These are phyloP conservation scores for Percopsis transmontana DNA, from an alignment of 2,113 vertebrate species.

Conservation along the genomic window DNA sequence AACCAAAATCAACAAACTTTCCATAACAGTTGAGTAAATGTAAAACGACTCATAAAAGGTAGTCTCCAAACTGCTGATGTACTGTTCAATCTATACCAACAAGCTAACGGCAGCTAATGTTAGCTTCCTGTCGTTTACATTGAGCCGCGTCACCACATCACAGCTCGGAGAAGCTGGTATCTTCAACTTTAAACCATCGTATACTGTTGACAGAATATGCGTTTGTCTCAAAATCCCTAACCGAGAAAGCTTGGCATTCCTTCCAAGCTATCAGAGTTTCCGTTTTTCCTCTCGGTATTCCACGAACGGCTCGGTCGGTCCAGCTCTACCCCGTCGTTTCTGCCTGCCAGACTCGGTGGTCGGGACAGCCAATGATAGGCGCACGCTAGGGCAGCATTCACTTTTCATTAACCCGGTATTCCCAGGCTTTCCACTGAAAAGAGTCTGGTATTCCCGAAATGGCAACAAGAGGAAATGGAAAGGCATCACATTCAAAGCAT, in stretches of 20 bases:
- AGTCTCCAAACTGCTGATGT: conserved; percentile 9
- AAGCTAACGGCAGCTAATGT: conserved; percentile 50
- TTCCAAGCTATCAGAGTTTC: conserved; percentile 11
- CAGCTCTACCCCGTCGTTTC: conserved; percentile 52
- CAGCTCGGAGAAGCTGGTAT: conserved; percentile 8
- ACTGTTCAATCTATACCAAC: conserved; percentile 34
- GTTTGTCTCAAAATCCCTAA: conserved; percentile 16
- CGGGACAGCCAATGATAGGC: conserved; percentile 59
- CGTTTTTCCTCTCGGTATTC: conserved; percentile 3
- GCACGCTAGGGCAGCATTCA: conserved; percentile 16
- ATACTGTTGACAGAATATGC: conserved; percentile 4
- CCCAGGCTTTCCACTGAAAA: no score
- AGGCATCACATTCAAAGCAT: no score
- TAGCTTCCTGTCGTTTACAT: conserved; percentile 56
- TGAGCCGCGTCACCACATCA: conserved; percentile 74
- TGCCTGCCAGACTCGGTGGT: conserved; percentile 66
- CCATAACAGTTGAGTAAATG: conserved; percentile 1
- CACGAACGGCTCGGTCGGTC: conserved; percentile 13
- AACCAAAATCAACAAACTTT: not conserved
- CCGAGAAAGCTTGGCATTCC: conserved; percentile 7
- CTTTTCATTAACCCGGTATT: conserved; percentile 27
- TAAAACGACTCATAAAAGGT: not conserved
- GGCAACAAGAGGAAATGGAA: no score
- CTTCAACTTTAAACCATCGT: conserved; percentile 51
- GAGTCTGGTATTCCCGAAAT: no score